These are phyloP conservation scores for Asobara japonica DNA, from an alignment of 1,140 invertebrate genomes.

Conservation along the genomic window DNA sequence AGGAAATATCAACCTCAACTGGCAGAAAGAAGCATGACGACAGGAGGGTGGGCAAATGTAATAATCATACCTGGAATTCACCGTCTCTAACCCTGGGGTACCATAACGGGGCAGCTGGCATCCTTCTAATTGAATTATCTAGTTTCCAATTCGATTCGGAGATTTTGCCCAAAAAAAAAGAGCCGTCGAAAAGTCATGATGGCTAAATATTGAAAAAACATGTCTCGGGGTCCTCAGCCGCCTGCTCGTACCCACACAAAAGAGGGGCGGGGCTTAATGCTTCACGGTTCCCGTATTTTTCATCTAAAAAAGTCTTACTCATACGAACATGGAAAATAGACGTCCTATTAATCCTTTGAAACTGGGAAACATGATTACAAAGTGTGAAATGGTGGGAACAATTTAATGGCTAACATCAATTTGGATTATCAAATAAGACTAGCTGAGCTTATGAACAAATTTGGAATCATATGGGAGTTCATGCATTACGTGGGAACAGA, in stretches of 20 bases:
- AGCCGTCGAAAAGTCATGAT: conserved; percentile 65
- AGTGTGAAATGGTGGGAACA: background rate
- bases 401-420: background rate
- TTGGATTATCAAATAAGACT: background rate
- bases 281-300: conserved; percentile 2
- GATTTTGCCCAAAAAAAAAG: conserved; percentile 56
- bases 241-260: background rate
- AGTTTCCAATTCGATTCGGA: conserved; percentile 67
- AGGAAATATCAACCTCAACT: background rate
- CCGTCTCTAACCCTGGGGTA: conserved; percentile 9
- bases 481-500: no score
- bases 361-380: background rate
- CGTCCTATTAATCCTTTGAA: background rate
- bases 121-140: conserved; percentile 67
- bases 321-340: background rate
- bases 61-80: conserved; percentile 11
- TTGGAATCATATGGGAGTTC: background rate
- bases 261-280: conserved; percentile 13
- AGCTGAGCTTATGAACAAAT: no score
- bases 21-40: conserved; percentile 23
- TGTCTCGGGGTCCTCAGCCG: conserved; percentile 45
- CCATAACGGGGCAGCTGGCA: conserved; percentile 53
- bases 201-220: conserved; percentile 68
- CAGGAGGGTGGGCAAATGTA: conserved; percentile 3
- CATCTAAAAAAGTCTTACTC: background rate